A percentile compares a stretch with the other conserved stretches of the same genome.
Evolutionary conservation across 2,797 vertebrate species (phyloP).

Genomic region (Artibeus jamaicensis): DNA sequence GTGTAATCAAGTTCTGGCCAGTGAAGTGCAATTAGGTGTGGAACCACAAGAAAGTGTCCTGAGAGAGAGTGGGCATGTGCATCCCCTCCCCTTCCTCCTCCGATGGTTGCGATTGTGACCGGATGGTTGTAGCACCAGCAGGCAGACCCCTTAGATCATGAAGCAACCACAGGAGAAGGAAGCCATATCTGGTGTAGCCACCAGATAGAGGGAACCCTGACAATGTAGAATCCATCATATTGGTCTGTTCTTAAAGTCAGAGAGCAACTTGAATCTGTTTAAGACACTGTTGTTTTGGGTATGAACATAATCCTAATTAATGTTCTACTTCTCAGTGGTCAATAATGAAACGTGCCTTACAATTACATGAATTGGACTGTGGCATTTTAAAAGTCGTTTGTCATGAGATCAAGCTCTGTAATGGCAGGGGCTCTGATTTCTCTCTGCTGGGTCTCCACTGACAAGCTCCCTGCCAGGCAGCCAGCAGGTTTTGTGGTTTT

Average conservation of each 20-base stretch:
- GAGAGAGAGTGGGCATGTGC: not conserved
- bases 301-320: not conserved
- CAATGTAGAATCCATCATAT: not conserved
- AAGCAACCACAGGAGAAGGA: not conserved
- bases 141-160: not conserved
- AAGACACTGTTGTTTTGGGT: not conserved
- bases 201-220: not conserved
- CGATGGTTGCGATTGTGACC: not conserved
- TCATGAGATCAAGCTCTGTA: not conserved
- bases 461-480: not conserved
- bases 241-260: not conserved
- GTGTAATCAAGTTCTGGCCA: not conserved
- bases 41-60: not conserved
- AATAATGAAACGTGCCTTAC: not conserved
- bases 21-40: not conserved
- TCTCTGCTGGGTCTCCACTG: not conserved
- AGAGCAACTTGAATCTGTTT: not conserved
- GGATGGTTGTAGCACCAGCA: not conserved
- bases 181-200: not conserved
- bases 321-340: not conserved
- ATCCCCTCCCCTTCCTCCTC: not conserved
- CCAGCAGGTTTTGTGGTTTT: not conserved
- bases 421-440: not conserved
- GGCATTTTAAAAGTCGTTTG: not conserved
- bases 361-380: fast-evolving